Evolutionary conservation across 1,140 invertebrate genomes (phyloP).

Genomic region (Bombus superbus): DNA sequence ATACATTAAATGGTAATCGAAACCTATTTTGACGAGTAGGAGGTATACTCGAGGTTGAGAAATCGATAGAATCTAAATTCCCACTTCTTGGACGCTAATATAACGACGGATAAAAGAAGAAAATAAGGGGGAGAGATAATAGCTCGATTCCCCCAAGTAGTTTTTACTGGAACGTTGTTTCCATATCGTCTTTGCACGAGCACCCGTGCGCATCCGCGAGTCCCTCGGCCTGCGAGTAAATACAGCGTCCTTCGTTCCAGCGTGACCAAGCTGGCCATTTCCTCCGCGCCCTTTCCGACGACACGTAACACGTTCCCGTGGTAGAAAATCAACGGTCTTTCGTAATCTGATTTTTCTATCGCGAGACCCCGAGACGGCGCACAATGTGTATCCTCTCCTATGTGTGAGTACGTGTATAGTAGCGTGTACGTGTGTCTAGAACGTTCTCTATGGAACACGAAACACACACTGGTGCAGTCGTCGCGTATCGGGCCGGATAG

Average conservation of each 20-base stretch:
- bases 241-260: slow-evolving; percentile 17
- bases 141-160: background rate
- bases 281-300: slow-evolving; percentile 29
- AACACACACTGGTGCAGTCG: background rate
- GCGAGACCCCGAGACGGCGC: background rate
- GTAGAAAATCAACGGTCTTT: slow-evolving; percentile 16
- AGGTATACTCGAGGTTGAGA: slow-evolving; percentile 8
- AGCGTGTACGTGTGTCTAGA: background rate
- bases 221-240: background rate
- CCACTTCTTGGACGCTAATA: slow-evolving; percentile 8
- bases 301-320: background rate
- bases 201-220: slow-evolving; percentile 40
- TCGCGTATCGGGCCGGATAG: slow-evolving; percentile 37
- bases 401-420: background rate
- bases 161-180: slow-evolving; percentile 20
- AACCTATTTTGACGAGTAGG: background rate
- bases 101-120: background rate
- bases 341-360: slow-evolving; percentile 31
- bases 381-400: background rate
- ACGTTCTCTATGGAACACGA: slow-evolving; percentile 15
- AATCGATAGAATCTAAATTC: slow-evolving; percentile 33
- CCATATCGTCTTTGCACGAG: slow-evolving; percentile 31
- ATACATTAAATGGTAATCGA: background rate
- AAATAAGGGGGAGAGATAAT: background rate
- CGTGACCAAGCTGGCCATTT: slow-evolving; percentile 25